These are phyloP conservation scores for Oreochromis aureus DNA, from an alignment of 2,113 vertebrate species.

Conservation along the genomic window DNA sequence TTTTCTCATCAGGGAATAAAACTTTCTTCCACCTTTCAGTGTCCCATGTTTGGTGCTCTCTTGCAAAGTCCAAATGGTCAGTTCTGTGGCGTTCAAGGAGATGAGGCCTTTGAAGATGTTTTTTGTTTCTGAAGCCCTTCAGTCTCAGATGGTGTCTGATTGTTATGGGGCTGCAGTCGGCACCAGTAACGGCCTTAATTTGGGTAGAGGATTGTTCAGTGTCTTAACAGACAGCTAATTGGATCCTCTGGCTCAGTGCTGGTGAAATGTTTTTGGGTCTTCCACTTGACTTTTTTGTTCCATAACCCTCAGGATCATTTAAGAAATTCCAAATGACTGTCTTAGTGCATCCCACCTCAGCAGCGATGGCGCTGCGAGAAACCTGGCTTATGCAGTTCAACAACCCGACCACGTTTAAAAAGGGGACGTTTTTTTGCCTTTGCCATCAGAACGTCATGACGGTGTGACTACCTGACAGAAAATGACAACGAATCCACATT, in stretches of 20 bases:
- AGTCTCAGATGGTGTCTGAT: background rate
- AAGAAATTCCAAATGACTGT: background rate
- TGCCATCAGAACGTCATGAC: background rate
- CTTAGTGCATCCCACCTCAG: background rate
- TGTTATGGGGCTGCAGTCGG: background rate
- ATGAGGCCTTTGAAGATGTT: background rate
- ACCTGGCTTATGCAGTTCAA: background rate
- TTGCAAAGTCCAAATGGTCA: background rate
- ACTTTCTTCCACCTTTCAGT: background rate
- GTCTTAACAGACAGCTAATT: background rate
- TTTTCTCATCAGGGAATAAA: background rate
- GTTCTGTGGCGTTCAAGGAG: background rate
- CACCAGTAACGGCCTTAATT: background rate
- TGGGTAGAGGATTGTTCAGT: background rate
- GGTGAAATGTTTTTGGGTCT: background rate
- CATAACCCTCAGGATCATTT: background rate
- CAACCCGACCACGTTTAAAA: background rate
- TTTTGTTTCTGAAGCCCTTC: background rate
- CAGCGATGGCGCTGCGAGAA: background rate
- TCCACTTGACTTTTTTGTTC: background rate
- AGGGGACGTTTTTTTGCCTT: fast-evolving
- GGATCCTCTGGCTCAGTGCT: background rate
- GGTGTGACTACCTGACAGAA: background rate
- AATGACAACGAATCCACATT: background rate
- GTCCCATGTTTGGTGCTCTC: background rate